phyloP scores from a whole-genome alignment of 1,140 invertebrate genomes.

The Drosophila obscura region DNA sequence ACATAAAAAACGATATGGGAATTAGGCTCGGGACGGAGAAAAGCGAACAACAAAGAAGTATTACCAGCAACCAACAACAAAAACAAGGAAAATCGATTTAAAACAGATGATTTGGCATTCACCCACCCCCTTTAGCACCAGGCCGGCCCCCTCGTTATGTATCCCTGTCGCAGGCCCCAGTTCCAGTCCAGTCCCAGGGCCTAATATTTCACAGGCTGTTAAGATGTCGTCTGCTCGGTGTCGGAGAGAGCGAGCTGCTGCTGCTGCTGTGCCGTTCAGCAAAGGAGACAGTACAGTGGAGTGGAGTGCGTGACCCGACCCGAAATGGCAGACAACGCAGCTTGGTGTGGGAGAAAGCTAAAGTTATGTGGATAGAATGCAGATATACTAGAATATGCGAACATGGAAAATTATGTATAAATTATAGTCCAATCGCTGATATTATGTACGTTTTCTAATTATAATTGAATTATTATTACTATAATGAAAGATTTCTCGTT shows the following conservation, averaged over 20 bases:
- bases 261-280: conserved; percentile 16
- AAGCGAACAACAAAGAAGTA: conserved; percentile 38
- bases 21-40: not conserved
- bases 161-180: conserved; percentile 11
- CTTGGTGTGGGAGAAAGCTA: too few relatives aligned
- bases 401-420: too few relatives aligned
- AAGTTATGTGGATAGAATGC: too few relatives aligned
- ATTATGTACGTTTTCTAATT: too few relatives aligned
- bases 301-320: too few relatives aligned
- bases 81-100: conserved; percentile 74
- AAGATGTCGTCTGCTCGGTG: conserved; percentile 20
- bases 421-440: too few relatives aligned
- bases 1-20: conserved; percentile 11
- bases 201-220: conserved; percentile 55
- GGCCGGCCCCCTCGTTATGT: conserved; percentile 6
- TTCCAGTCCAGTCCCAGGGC: conserved; percentile 31
- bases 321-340: too few relatives aligned
- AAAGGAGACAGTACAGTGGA: conserved; percentile 29
- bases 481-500: too few relatives aligned
- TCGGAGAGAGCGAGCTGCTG: conserved; percentile 1
- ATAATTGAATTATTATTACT: too few relatives aligned
- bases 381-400: too few relatives aligned
- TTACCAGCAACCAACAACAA: conserved; percentile 37
- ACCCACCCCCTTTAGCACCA: not conserved
- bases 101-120: conserved; percentile 78